Base-by-base conservation (phyloP, 2,888 invertebrate genomes). In the Eupithecia subfuscata region DNA sequence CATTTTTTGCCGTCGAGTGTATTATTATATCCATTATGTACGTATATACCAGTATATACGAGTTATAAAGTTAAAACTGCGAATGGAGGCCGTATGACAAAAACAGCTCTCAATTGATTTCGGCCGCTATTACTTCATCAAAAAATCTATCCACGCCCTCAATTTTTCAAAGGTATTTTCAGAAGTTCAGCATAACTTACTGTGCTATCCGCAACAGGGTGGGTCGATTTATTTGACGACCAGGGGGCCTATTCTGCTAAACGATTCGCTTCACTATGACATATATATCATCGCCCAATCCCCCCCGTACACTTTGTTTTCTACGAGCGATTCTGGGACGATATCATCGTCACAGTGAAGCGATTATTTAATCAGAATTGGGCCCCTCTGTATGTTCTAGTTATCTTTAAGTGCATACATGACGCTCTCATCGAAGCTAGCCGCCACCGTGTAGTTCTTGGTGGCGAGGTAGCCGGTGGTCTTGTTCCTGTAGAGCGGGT, bases 381-480 rank as follows among this genome's bases (percentile, higher is more conserved):
- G 18, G 30, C 48, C 48, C n/a, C 25, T 40, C 25, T 60, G 69
- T 34, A 30, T 25, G 43, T 25, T 22, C n/a, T 64, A 63, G 25
- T 34, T 37, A 40, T 76, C 74, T n/a, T 65, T 65, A 4, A 77
- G 74, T 1, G 88, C 83, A 79, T 88, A 94, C 88, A 95, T 88
- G 74, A 92, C 78, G 68, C 90, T 88, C 18, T 89, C 87, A 0
- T 84, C 82, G 82, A 89, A 91, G 1, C 81, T 76, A 0, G 91
- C 93, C 0, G 92, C 92, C 0, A 93, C 84, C 0, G 90, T 89
- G 86, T 95, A 95, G 87, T 92, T 93, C 85, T 90, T 89, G 0
- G 87, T 82, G 0, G 81, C 76, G 2, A 95, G 87, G 79, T 89
- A 90, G 0, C 85, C 74, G 0, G 89, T 89, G 0, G 93, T 93